phyloP scores from a whole-genome alignment of 2,888 invertebrate genomes.

The Hetaerina titia region DNA sequence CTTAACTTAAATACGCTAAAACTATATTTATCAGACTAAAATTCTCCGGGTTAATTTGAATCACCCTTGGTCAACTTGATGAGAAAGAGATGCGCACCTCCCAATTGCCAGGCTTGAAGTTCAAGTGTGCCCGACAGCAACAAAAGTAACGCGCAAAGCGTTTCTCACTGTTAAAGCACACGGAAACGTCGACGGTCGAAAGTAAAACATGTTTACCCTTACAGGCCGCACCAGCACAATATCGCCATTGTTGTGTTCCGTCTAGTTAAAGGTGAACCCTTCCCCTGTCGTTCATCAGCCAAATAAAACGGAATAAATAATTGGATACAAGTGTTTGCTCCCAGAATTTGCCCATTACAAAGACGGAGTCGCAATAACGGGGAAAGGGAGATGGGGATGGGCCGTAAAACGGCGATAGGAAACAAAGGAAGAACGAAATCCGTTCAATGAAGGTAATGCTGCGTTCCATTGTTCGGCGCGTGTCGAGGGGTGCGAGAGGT shows the following conservation, averaged over 20 bases:
- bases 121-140: not conserved
- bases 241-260: not conserved
- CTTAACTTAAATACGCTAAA: no score
- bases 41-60: no score
- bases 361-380: not conserved
- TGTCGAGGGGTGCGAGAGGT: not conserved
- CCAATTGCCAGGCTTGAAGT: not conserved
- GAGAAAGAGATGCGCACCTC: not conserved
- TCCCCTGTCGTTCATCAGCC: not conserved
- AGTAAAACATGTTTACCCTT: not conserved
- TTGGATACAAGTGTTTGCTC: constrained; percentile 27
- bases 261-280: not conserved
- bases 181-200: not conserved
- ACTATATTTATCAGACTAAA: no score
- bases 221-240: not conserved
- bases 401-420: not conserved
- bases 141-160: not conserved
- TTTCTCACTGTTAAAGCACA: not conserved
- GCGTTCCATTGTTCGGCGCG: not conserved
- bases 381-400: not conserved
- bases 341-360: constrained; percentile 4
- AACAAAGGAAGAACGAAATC: constrained; percentile 51
- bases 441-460: not conserved
- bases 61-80: no score
- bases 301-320: constrained; percentile 35